phyloP scores from a whole-genome alignment of 1,140 invertebrate species.

The Drosophila mayri region DNA sequence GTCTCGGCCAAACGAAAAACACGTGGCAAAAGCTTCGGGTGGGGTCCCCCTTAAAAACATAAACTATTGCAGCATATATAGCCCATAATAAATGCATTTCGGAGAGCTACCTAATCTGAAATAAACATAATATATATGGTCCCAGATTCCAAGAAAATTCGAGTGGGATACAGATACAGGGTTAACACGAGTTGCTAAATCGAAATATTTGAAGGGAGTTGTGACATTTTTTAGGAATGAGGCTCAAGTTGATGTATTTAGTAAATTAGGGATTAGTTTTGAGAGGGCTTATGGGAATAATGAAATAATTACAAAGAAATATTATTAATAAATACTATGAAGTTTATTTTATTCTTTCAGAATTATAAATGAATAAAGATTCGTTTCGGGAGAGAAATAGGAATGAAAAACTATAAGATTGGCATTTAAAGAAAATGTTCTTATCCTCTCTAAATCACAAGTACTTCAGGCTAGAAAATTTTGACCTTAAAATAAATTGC shows the following conservation, averaged over 20 bases:
- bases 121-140: conserved; percentile 52
- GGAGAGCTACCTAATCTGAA: conserved; percentile 52
- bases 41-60: conserved; percentile 25
- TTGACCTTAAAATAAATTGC: conserved; percentile 17
- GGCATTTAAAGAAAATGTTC: neutral
- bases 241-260: neutral
- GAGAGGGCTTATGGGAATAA: neutral
- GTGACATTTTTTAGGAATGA: conserved; percentile 4
- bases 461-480: neutral
- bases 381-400: neutral
- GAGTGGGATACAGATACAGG: conserved; percentile 19
- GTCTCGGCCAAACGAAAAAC: conserved; percentile 25
- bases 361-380: neutral
- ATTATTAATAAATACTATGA: neutral
- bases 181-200: conserved; percentile 27
- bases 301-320: neutral
- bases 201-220: conserved; percentile 17
- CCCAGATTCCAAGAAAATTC: conserved; percentile 28
- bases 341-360: too few species aligned
- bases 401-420: neutral
- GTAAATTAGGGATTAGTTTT: neutral
- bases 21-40: conserved; percentile 47
- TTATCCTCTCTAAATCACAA: neutral
- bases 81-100: conserved; percentile 55
- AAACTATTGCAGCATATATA: conserved; percentile 57